Evolutionary conservation across 2,797 vertebrate species (phyloP), one percentile per base, ranked within the genome.

Genomic region (Crenuchus spilurus): DNA sequence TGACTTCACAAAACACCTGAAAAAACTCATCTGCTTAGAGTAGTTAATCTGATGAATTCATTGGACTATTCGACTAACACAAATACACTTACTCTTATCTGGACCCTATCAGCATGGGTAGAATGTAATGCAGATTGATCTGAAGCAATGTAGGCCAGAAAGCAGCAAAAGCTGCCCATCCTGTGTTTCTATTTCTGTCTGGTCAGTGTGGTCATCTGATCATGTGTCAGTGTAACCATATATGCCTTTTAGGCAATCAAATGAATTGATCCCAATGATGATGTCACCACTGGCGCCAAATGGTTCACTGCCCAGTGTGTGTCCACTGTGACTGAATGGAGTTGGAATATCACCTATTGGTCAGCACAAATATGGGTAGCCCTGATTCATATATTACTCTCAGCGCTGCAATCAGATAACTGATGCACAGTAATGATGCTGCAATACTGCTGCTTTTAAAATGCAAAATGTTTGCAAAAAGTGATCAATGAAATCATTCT

Each of bases 261-360:
- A 62, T 61, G 67, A 75, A 83, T 83, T 76, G 81, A 83, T 79
- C 84, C 86, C 80, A 73, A 77, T 81, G 84, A 91, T 85, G 85
- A 87, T 78, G 82, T 85, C 85, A 83, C 65, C 57, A 74, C 79
- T 71, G 68, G 64, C 69, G 48, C 64, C 69, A 71, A 61, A 79
- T 16, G 54, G 51, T 31, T 63, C 58, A 54, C 75, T 31, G 14
- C 67, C 73, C 61, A 54, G 16, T 39, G 31, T 18, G 41, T 22
- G 69, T 64, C 30, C 16, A 55, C 52, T 18, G 31, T 39, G 51
- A 49, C 51, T 13, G 33, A 18, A 13, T 39, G 20, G 10, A 22
- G 7, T 18, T 64, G 24, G 61, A 18, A 30, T 10, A 22, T 18
- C 41, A 48, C 16, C 26, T 46, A 16, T 16, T 18, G 61, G 61